These are phyloP conservation scores for Ciona savignyi DNA, from an alignment of 23 tunicate species.

Conservation along the genomic window DNA sequence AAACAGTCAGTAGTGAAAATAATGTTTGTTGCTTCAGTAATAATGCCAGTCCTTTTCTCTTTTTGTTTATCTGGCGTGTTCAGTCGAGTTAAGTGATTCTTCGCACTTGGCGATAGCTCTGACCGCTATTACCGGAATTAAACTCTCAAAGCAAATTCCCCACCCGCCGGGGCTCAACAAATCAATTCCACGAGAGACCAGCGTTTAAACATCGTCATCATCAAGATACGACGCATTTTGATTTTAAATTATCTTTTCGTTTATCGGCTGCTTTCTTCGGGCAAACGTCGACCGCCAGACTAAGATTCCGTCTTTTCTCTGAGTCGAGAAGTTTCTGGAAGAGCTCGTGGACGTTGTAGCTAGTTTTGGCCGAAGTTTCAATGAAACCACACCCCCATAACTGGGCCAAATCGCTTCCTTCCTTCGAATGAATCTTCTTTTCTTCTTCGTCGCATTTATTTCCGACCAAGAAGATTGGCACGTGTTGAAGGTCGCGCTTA, in stretches of 20 bases:
- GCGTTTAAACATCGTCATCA: too few species aligned
- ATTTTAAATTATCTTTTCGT: neutral
- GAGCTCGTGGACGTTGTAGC: conserved; percentile 34
- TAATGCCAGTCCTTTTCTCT: too few species aligned
- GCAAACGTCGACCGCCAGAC: neutral
- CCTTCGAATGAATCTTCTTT: conserved; percentile 22
- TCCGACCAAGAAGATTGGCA: conserved; percentile 41
- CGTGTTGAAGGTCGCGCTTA: conserved; percentile 15
- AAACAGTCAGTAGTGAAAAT: too few species aligned
- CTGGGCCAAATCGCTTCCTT: conserved; percentile 29
- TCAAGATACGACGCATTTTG: neutral
- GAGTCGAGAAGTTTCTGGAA: conserved; percentile 45
- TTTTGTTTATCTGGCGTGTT: too few species aligned
- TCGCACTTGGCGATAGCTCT: too few species aligned
- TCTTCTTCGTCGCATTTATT: conserved; percentile 55
- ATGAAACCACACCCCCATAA: conserved; percentile 51
- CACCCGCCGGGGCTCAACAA: too few species aligned
- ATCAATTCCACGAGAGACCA: too few species aligned
- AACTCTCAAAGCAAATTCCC: too few species aligned
- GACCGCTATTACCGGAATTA: too few species aligned
- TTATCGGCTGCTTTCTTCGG: neutral
- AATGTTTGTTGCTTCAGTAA: too few species aligned
- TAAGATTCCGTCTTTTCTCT: conserved; percentile 24
- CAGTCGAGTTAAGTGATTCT: too few species aligned
- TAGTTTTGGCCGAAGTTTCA: conserved; percentile 59